Conservation (phyloP, 1,140 invertebrate species). For the Alviniconcha marisindica region DNA sequence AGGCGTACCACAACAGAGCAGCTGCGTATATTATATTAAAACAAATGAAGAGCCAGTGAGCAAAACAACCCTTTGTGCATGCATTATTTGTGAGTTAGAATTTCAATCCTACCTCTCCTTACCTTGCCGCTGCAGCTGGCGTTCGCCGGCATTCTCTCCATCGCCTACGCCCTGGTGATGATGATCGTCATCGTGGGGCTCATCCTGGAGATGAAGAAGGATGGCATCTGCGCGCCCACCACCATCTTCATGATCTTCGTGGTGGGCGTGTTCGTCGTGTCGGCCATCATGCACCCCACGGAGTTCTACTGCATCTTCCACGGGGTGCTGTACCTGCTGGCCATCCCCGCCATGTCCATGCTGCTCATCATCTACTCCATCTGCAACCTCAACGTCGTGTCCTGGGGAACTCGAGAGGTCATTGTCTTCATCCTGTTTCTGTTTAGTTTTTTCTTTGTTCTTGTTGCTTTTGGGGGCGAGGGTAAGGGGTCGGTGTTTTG, state of each 20-base stretch:
- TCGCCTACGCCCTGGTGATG: slow-evolving; percentile 71
- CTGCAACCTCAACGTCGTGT: slow-evolving; percentile 93
- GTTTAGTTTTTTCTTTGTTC: no score
- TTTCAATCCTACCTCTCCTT: no score
- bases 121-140: slow-evolving; percentile 61
- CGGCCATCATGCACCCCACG: slow-evolving; percentile 88
- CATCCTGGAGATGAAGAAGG: slow-evolving; percentile 67
- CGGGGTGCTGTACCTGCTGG: slow-evolving; percentile 92
- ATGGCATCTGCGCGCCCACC: slow-evolving; percentile 72
- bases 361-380: slow-evolving; percentile 94
- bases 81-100: no score
- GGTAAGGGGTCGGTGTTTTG: no score
- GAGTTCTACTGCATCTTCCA: slow-evolving; percentile 87
- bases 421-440: no score
- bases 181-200: slow-evolving; percentile 74
- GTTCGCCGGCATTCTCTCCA: slow-evolving; percentile 66
- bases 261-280: slow-evolving; percentile 79
- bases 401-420: slow-evolving; percentile 92
- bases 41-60: no score
- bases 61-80: no score
- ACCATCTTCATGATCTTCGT: slow-evolving; percentile 73
- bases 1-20: no score
- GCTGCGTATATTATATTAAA: no score
- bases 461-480: no score
- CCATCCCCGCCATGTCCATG: slow-evolving; percentile 96